Base-by-base conservation (phyloP, 2,797 vertebrate genomes). In the Nannoperca australis region DNA sequence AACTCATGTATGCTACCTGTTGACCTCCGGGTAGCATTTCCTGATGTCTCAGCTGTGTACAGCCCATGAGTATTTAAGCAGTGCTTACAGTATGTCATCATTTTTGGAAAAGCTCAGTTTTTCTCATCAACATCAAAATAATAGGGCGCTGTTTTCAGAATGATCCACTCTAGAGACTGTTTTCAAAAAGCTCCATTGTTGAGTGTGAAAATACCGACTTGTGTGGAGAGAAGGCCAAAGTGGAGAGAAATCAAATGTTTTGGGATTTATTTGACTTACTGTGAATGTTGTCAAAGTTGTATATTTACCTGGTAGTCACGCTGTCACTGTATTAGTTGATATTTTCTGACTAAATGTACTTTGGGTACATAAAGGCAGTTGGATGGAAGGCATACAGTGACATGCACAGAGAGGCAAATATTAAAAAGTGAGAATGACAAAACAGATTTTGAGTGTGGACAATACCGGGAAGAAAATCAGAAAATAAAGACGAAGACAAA, bases 381-480 rank as follows among this genome's bases (percentile, higher is more conserved):
- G 12, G 22, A 49, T 22, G 7, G 12, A 60, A 60, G 18, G 10
- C 17, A 13, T 20, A 4, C 9, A 10, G 5, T 47, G 15, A n/a
- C 32, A 50, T n/a, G 15, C 9, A 47, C 13, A 47, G 27, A 18
- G 65, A 71, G 18, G 60, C 42, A 72, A 70, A 54, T 61, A 77
- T 40, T 55, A 70, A 55, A 79, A 67, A 27, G 32, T 49, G 27
- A 55, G n/a, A 73, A 64, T 69, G 61, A 65, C 75, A 68, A 73
- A 82, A 44, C 50, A 67, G 38, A 11, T 63, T 40, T 24, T 38
- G 40, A 56, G 15, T 30, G 34, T 45, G 30, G 72, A 59, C 54
- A 55, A 47, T 18, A 22, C 9, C 36, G 12, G 40, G n/a, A 10
- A n/a, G 62, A 38, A 45, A 22, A 56, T 17, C 36, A n/a, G 62